phyloP scores from a whole-genome alignment of 2,113 vertebrate genomes.

The Collichthys lucidus region DNA sequence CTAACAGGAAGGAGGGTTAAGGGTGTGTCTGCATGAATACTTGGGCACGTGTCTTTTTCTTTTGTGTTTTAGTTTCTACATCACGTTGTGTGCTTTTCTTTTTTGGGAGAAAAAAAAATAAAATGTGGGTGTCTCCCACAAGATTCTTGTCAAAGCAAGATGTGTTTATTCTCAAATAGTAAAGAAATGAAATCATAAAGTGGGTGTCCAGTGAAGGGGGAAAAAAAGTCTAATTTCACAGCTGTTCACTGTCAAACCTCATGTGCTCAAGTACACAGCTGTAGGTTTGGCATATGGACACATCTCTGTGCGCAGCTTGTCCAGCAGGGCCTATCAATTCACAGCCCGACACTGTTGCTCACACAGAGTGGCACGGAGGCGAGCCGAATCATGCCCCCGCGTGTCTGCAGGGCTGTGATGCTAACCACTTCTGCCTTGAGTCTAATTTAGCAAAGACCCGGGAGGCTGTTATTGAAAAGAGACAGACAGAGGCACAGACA shows the following conservation, averaged over 20 bases:
- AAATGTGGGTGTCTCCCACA: slow-evolving; percentile 1
- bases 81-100: not conserved
- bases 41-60: not conserved
- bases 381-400: slow-evolving; percentile 43
- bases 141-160: slow-evolving; percentile 1
- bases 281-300: not conserved
- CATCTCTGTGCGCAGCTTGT: not conserved
- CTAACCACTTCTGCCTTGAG: slow-evolving; percentile 50
- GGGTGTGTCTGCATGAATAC: slow-evolving; percentile 42
- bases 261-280: not conserved
- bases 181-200: not conserved
- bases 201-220: too few species aligned
- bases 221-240: not conserved
- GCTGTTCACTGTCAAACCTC: not conserved
- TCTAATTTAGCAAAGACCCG: slow-evolving; percentile 31
- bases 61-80: not conserved
- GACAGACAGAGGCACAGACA: slow-evolving; percentile 53
- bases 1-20: slow-evolving; percentile 13
- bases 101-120: not conserved
- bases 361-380: slow-evolving; percentile 45
- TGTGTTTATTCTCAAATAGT: slow-evolving; percentile 9
- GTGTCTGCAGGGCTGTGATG: slow-evolving; percentile 39
- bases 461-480: slow-evolving; percentile 54
- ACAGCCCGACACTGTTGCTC: slow-evolving; percentile 37
- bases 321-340: slow-evolving; percentile 35